phyloP scores from a whole-genome alignment of 53 echinoderm and acorn worm species.

The Temnopleurus reevesii region DNA sequence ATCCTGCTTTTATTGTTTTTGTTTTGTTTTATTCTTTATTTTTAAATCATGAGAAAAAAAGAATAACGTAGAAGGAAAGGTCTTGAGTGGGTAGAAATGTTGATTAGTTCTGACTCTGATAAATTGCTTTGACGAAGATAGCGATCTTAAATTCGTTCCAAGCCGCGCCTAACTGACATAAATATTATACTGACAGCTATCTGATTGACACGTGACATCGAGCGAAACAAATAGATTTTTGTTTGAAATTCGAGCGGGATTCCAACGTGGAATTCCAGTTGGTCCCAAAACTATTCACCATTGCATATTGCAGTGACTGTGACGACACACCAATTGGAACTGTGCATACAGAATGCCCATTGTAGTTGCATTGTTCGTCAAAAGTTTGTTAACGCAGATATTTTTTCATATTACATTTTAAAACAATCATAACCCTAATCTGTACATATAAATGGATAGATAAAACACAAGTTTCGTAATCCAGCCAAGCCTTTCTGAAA shows the following conservation, averaged over 20 bases:
- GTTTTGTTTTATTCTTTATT: not conserved
- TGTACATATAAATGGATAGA: not conserved
- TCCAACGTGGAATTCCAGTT: not conserved
- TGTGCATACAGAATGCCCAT: not conserved
- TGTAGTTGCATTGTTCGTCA: not conserved
- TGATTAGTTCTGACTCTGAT: slow-evolving; percentile 23
- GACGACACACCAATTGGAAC: not conserved
- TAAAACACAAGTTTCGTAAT: not conserved
- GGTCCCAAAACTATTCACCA: not conserved
- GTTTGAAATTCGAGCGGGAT: not conserved
- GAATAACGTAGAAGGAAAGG: not conserved
- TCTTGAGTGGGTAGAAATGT: slow-evolving; percentile 1
- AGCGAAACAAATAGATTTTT: slow-evolving; percentile 26
- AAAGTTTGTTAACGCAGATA: not conserved
- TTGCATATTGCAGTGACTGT: not conserved
- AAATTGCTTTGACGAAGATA: not conserved
- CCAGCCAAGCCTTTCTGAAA: not conserved
- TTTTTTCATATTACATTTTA: too few relatives aligned
- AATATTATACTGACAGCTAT: slow-evolving; percentile 16
- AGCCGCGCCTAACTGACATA: slow-evolving; percentile 9
- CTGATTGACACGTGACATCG: not conserved
- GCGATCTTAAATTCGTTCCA: not conserved
- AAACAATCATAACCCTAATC: too few relatives aligned
- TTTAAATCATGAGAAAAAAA: not conserved
- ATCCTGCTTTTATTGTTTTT: not conserved